Evolutionary conservation across 2,113 vertebrate species (phyloP).

Genomic region (Laterallus jamaicensis): DNA sequence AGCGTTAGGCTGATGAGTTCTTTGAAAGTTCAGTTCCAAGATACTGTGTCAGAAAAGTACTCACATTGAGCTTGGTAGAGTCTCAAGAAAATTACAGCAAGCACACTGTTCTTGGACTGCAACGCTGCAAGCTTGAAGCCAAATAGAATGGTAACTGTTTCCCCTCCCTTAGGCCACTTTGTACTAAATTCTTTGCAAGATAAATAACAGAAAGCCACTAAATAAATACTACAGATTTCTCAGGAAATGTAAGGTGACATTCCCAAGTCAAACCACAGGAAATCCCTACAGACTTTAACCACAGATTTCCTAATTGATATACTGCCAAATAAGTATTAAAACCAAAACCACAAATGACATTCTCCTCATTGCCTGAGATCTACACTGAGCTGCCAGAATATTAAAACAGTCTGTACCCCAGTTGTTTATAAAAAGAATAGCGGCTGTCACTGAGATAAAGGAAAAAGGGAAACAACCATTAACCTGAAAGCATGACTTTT

Average conservation of each 20-base stretch:
- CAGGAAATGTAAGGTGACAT: not conserved
- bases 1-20: not conserved
- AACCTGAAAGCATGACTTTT: not conserved
- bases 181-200: not conserved
- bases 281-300: not conserved
- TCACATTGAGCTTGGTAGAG: not conserved
- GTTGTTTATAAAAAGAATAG: not conserved
- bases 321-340: slow-evolving; percentile 11
- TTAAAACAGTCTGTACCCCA: not conserved
- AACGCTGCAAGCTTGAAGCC: not conserved
- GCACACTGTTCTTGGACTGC: not conserved
- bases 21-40: not conserved
- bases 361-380: not conserved
- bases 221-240: not conserved
- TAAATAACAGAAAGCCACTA: not conserved
- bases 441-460: not conserved
- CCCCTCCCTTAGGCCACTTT: not conserved
- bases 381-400: not conserved
- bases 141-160: not conserved
- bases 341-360: not conserved
- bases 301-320: not conserved
- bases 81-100: not conserved
- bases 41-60: not conserved
- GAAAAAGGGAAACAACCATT: not conserved
- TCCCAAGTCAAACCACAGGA: slow-evolving; percentile 8